Conservation (phyloP, 2,888 invertebrate genomes). For the Chymomyza procnemis region DNA sequence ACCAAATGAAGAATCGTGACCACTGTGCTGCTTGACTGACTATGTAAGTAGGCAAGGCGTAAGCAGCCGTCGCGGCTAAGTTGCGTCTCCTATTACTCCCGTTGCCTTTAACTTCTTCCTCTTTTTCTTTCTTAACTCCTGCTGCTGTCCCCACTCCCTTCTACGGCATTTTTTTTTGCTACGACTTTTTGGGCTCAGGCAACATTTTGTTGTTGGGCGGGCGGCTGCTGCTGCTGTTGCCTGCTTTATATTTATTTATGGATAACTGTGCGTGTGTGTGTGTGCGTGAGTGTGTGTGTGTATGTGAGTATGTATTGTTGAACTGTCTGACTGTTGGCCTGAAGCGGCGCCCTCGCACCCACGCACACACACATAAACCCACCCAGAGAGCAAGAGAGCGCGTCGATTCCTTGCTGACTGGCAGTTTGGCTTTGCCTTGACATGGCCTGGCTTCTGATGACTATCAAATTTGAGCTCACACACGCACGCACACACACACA, state of each 20-base stretch:
- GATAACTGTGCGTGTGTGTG: background rate
- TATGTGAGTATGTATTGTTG: background rate
- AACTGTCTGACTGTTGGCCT: background rate
- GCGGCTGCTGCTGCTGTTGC: background rate
- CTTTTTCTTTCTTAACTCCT: background rate
- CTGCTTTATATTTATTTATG: background rate
- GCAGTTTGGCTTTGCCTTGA: conserved; percentile 1
- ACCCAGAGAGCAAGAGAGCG: background rate
- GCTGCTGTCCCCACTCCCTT: background rate
- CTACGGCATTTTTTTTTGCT: background rate
- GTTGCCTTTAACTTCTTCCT: background rate
- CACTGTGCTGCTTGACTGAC: background rate
- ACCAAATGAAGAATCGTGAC: too few species aligned
- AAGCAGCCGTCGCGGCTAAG: background rate
- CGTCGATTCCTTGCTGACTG: background rate
- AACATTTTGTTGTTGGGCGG: too few species aligned
- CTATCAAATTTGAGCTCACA: conserved; percentile 1
- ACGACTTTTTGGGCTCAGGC: background rate
- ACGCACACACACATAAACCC: background rate
- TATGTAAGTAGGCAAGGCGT: background rate
- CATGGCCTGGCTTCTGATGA: conserved; percentile 3
- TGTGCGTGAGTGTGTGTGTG: background rate
- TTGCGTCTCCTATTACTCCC: background rate
- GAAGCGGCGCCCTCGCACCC: background rate
- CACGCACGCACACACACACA: background rate